phyloP scores from a whole-genome alignment of 2,888 invertebrate species.

The Meghimatium bilineatum region DNA sequence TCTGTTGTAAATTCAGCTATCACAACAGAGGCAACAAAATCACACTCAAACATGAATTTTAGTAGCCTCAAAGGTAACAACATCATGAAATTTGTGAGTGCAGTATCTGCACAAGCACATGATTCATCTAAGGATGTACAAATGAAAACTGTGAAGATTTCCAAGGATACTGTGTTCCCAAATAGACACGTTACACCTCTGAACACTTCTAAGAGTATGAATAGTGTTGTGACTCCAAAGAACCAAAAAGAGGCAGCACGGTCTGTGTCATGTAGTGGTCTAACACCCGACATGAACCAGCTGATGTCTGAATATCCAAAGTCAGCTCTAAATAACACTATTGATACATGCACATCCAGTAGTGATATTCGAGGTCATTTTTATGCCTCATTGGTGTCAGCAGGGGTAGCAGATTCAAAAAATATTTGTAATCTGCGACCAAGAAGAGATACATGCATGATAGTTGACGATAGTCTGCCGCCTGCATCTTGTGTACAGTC shows the following conservation, averaged over 20 bases:
- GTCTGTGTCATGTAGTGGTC: slow-evolving; percentile 40
- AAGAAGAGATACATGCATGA: slow-evolving; percentile 2
- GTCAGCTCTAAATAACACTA: slow-evolving; percentile 5
- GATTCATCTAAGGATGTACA: neutral
- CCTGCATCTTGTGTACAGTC: neutral
- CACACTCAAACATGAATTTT: neutral
- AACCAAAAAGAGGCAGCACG: slow-evolving; percentile 16
- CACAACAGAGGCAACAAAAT: neutral
- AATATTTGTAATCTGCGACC: neutral
- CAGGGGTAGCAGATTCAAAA: slow-evolving; percentile 8
- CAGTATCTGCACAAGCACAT: neutral
- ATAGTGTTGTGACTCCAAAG: slow-evolving; percentile 37
- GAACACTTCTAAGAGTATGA: slow-evolving; percentile 46
- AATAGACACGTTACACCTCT: neutral
- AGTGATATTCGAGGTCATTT: slow-evolving; percentile 13
- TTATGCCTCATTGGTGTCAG: slow-evolving; percentile 19
- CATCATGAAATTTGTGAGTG: neutral
- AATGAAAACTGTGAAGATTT: neutral
- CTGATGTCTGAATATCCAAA: slow-evolving; percentile 1
- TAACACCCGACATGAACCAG: slow-evolving; percentile 42
- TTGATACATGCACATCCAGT: slow-evolving; percentile 7
- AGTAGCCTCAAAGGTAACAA: neutral
- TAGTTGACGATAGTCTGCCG: neutral
- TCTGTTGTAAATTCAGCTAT: neutral
- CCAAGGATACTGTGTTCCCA: neutral